Conservation (phyloP, 1,140 invertebrate genomes). For the Gryon sp. region DNA sequence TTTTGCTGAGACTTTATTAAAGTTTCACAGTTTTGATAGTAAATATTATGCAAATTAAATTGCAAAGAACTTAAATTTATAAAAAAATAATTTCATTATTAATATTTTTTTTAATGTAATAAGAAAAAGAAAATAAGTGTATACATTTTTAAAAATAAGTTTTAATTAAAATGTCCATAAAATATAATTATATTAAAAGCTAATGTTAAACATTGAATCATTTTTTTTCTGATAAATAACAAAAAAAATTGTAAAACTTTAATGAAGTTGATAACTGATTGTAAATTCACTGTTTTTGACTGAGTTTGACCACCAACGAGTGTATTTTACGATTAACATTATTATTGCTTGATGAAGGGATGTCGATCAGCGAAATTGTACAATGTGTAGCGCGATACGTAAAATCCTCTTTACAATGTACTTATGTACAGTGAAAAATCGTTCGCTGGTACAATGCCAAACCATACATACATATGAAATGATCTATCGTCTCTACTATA, state of each 20-base stretch:
- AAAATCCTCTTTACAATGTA: conserved; percentile 47
- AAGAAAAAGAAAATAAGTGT: too few relatives aligned
- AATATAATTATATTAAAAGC: neutral
- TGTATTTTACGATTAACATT: neutral
- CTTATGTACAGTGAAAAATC: conserved; percentile 58
- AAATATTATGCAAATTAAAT: too few relatives aligned
- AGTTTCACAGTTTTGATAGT: too few relatives aligned
- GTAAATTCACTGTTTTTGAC: too few relatives aligned
- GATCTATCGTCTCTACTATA: conserved; percentile 30
- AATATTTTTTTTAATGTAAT: too few relatives aligned
- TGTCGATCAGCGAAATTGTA: conserved; percentile 30
- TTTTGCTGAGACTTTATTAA: too few relatives aligned
- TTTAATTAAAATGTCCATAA: neutral
- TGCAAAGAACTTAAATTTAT: too few relatives aligned
- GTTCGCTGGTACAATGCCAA: conserved; percentile 35
- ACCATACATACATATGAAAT: conserved; percentile 47
- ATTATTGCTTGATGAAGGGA: conserved; percentile 32
- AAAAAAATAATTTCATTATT: too few relatives aligned
- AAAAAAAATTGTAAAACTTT: neutral
- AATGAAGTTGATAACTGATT: too few relatives aligned
- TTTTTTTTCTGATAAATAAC: too few relatives aligned
- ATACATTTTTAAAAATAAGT: neutral
- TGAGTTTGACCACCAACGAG: neutral
- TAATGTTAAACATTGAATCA: too few relatives aligned
- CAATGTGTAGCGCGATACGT: conserved; percentile 21